These are phyloP conservation scores for Rutpela maculata DNA, from an alignment of 2,888 invertebrate species.

Conservation along the genomic window DNA sequence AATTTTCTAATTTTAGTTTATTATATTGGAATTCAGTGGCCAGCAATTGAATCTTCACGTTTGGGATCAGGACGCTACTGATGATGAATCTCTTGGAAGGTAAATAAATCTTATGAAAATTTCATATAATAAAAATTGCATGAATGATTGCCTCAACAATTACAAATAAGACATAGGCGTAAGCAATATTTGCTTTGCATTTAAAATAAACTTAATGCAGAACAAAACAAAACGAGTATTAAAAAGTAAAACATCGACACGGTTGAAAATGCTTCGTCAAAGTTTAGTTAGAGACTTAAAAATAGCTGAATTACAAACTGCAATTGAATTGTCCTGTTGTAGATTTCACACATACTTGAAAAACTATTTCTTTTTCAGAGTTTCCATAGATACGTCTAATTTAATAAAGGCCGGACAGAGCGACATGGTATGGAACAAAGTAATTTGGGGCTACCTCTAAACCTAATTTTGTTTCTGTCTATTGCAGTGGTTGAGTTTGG, in stretches of 20 bases:
- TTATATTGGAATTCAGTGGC: conserved; percentile 58
- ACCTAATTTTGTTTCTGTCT: conserved; percentile 37
- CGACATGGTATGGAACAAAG: conserved; percentile 79
- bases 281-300: no score
- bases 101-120: conserved; percentile 37
- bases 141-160: no score
- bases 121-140: no score
- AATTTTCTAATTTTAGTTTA: conserved; percentile 53
- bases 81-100: conserved; percentile 64
- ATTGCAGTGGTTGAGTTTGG: conserved; percentile 92
- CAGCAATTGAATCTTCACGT: conserved; percentile 59
- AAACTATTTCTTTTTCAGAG: conserved; percentile 74
- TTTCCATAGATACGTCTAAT: conserved; percentile 81
- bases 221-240: no score
- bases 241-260: no score
- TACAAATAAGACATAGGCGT: no score
- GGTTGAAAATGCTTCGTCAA: no score
- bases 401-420: conserved; percentile 82
- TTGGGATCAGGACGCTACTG: conserved; percentile 61
- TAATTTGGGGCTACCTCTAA: background rate
- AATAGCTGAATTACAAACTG: no score
- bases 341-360: background rate
- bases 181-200: no score
- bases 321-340: background rate
- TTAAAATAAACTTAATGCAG: no score